Evolutionary conservation across 2,888 invertebrate species (phyloP), one percentile per base, ranked within the genome.

Genomic region (Drosophila mulleri): DNA sequence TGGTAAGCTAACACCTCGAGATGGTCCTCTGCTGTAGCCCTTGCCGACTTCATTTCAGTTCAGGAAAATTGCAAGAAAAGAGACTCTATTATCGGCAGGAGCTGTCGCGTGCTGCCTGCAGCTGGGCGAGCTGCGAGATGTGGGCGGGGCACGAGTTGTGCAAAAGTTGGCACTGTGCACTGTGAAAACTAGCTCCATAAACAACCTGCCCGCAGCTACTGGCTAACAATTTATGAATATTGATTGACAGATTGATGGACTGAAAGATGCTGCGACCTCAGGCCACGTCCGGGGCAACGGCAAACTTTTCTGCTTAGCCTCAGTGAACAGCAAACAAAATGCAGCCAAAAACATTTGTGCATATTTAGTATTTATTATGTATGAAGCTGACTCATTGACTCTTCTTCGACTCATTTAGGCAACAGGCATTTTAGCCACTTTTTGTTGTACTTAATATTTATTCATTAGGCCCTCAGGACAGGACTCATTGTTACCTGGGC

Each of bases 191-290:
- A 39, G 53, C 26, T 63, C 9, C 3, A 47, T 35, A 26, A 62
- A 29, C 32, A 26, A 32, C n/a, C 32, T 41, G 52, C 44, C 50
- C 32, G 45, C 39, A 54, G 57, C 60, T 42, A 39, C 52, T 61
- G 53, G 41, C 52, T 62, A 20, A 7, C 53, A 75, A 69, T 72
- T 75, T 72, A 79, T 72, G 75, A 67, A 72, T 75, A 79, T 78
- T 75, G 75, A 79, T 75, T 79, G 78, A 68, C n/a, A 41, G 41
- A n/a, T 41, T 41, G 18, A 16, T 14, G 12, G 37, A 14, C 1
- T 42, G 42, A 42, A 50, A 32, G 53, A 50, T 44, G 32, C 35
- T 20, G 18, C n/a, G 29, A 37, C 23, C 50, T 23, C 16, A 26
- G 45, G 56, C 41, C 35, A 26, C 14, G 12, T 3, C 35, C 35